Percentiles rank a stretch among this genome's conserved stretches.
Conservation (phyloP, 2,797 vertebrate species). For the Rhincodon typus region DNA sequence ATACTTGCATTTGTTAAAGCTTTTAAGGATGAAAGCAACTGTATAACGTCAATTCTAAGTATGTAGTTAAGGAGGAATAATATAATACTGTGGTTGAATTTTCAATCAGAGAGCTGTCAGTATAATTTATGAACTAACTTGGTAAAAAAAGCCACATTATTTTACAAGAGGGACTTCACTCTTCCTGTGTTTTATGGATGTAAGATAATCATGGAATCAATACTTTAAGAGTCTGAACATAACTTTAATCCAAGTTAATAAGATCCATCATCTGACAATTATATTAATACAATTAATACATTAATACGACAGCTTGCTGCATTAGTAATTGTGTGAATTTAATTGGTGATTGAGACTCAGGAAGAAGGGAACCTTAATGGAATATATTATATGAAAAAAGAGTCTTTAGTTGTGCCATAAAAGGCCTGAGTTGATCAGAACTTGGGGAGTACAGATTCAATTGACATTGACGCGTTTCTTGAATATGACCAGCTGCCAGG, state of each 20-base stretch:
- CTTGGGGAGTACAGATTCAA: neutral
- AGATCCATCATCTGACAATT: neutral
- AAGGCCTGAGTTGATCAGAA: neutral
- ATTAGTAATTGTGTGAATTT: neutral
- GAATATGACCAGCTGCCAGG: neutral
- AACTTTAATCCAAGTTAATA: constrained; percentile 1
- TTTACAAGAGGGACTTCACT: neutral
- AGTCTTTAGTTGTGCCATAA: neutral
- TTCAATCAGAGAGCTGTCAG: neutral
- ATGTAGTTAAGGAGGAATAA: neutral
- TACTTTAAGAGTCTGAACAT: neutral
- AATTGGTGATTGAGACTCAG: neutral
- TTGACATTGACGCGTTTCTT: neutral
- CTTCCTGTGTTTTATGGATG: neutral
- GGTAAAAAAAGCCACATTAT: neutral
- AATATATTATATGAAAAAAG: neutral
- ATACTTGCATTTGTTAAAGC: neutral
- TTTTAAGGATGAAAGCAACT: neutral
- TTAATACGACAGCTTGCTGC: neutral
- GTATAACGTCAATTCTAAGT: neutral
- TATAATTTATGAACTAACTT: neutral
- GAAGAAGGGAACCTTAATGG: neutral
- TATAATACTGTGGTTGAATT: neutral
- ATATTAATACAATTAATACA: neutral
- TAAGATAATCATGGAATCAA: neutral